Evolutionary conservation across 2,797 vertebrate species (phyloP).

Genomic region (Sebastes nivosus): DNA sequence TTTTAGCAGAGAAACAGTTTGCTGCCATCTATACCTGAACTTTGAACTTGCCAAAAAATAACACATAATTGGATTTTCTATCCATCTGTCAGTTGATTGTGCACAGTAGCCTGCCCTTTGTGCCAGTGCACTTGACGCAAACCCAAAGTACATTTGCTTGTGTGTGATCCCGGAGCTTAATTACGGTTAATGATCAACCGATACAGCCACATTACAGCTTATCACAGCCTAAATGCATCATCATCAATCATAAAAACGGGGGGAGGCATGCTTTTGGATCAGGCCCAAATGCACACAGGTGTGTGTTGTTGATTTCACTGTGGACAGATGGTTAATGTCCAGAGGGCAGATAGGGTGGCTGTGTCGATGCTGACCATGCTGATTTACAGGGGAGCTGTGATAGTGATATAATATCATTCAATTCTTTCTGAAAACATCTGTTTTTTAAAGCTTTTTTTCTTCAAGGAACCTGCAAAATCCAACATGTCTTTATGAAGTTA

Average conservation of each 20-base stretch:
- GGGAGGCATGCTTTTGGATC: conserved; percentile 28
- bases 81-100: conserved; percentile 7
- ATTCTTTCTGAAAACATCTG: conserved; percentile 1
- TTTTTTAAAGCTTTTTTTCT: background rate
- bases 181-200: conserved; percentile 67
- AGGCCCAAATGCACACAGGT: conserved; percentile 40
- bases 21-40: conserved; percentile 1
- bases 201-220: conserved; percentile 48
- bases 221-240: conserved; percentile 56
- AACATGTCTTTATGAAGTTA: background rate
- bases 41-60: conserved; percentile 11
- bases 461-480: background rate
- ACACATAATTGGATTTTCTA: background rate
- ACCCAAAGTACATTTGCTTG: conserved; percentile 15
- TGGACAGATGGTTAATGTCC: conserved; percentile 54
- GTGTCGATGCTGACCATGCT: conserved; percentile 20
- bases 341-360: conserved; percentile 22
- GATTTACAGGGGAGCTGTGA: conserved; percentile 23
- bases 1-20: background rate
- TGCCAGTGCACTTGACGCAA: conserved; percentile 20
- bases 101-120: conserved; percentile 22
- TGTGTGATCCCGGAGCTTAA: conserved; percentile 34
- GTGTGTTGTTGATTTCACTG: conserved; percentile 38
- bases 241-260: conserved; percentile 58
- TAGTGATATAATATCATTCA: conserved; percentile 6